Percentiles rank a stretch among this genome's conserved stretches.
Conservation (phyloP, 2,888 invertebrate genomes). For the Ashinkailepas kermadecensis region DNA sequence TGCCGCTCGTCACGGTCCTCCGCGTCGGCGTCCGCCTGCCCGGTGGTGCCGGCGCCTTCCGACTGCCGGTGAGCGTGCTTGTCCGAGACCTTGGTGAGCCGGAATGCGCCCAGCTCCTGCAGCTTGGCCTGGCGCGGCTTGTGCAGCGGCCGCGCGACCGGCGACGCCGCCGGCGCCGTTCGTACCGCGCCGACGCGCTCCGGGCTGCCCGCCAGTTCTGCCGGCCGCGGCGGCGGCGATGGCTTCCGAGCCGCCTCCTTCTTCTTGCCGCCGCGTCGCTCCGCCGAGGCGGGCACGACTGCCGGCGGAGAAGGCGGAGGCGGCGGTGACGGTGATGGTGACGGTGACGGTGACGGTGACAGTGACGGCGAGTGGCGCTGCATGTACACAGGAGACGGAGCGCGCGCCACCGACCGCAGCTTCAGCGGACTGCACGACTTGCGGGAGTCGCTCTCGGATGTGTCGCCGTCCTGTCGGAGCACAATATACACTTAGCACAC, state of each 20-base stretch:
- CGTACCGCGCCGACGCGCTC: neutral
- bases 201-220: neutral
- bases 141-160: neutral
- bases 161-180: neutral
- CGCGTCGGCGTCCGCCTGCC: too few species aligned
- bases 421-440: neutral
- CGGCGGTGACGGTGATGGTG: neutral
- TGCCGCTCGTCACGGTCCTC: too few species aligned
- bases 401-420: neutral
- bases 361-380: neutral
- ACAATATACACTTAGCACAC: too few species aligned
- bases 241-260: too few species aligned
- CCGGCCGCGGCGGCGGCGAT: neutral
- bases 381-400: neutral
- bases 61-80: too few species aligned
- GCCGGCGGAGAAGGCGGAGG: neutral
- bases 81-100: too few species aligned
- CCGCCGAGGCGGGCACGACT: neutral
- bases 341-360: neutral
- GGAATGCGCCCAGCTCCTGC: neutral
- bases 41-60: neutral
- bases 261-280: too few species aligned
- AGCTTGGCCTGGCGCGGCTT: conserved; percentile 4
- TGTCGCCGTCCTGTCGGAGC: neutral
- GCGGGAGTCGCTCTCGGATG: neutral